Evolutionary conservation across 2,797 vertebrate genomes (phyloP).

Genomic region (Peromyscus melanophrys): DNA sequence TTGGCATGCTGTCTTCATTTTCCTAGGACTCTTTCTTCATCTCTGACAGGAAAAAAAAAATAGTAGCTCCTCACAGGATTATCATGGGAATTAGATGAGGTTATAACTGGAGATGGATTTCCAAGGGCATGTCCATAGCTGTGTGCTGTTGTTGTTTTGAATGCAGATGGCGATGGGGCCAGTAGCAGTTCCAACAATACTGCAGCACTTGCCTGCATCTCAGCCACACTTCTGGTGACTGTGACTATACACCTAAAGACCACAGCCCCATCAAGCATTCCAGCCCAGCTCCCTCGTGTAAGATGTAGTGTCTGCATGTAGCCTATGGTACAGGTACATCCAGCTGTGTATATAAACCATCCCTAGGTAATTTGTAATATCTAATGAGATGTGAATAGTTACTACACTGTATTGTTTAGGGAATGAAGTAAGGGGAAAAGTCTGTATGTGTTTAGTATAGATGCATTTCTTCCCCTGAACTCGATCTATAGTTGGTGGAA

Average conservation of each 20-base stretch:
- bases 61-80: neutral
- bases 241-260: neutral
- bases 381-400: neutral
- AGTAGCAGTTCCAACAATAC: neutral
- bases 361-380: neutral
- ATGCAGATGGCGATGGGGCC: neutral
- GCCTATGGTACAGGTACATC: neutral
- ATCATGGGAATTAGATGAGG: neutral
- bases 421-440: neutral
- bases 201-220: neutral
- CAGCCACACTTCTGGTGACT: neutral
- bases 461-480: too few species aligned
- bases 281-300: neutral
- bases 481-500: neutral
- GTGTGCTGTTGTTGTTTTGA: too few species aligned
- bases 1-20: neutral
- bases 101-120: neutral
- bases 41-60: neutral
- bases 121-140: neutral
- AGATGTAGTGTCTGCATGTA: too few species aligned
- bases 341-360: neutral
- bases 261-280: accelerated
- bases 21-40: neutral
- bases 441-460: neutral
- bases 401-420: neutral